Conservation (phyloP, 2,888 invertebrate species). For the Balanococcus diminutus region DNA sequence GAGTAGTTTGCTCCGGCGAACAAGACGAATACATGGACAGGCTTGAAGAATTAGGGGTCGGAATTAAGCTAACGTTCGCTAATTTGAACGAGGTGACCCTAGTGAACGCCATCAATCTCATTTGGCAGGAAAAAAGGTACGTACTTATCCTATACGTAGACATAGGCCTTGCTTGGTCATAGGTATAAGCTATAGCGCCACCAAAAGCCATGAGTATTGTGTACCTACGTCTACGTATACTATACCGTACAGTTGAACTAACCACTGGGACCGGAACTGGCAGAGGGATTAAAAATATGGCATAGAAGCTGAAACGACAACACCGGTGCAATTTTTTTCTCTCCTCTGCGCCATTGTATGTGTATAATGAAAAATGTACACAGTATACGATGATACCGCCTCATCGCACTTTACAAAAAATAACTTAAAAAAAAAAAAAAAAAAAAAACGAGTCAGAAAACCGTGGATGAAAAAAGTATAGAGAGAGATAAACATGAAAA, state of each 20-base stretch:
- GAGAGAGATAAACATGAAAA: background rate
- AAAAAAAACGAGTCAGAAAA: background rate
- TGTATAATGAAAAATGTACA: slow-evolving; percentile 10
- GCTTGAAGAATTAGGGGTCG: background rate
- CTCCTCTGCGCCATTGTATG: background rate
- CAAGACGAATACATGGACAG: background rate
- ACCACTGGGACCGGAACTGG: background rate
- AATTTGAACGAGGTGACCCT: slow-evolving; percentile 15
- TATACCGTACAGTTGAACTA: too few relatives aligned
- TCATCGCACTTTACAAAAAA: background rate
- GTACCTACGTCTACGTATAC: background rate
- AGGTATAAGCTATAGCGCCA: background rate
- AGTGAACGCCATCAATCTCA: slow-evolving; percentile 14
- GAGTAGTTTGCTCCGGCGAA: background rate
- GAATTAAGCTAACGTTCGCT: background rate
- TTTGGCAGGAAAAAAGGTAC: slow-evolving; percentile 6
- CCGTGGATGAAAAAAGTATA: too few relatives aligned
- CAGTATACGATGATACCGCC: background rate
- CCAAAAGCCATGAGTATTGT: background rate
- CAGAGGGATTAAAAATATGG: background rate
- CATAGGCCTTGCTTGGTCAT: background rate
- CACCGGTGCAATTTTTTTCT: background rate
- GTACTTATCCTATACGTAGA: background rate
- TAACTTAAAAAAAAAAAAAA: background rate
- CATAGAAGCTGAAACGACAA: background rate